Evolutionary conservation across 1,140 invertebrate genomes (phyloP).

Genomic region (Xylocopa sonorina): DNA sequence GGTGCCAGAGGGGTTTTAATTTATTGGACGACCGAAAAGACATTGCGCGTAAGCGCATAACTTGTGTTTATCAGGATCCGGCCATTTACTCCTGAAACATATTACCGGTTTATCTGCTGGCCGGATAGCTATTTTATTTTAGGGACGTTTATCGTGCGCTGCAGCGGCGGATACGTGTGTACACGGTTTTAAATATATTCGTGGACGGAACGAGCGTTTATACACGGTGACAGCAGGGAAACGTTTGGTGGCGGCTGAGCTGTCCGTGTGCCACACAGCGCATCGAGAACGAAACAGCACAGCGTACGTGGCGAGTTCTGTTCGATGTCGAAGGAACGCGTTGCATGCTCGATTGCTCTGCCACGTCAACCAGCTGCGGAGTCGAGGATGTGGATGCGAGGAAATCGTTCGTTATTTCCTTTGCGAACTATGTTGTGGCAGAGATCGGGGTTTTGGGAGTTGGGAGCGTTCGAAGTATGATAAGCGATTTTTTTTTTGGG

Average conservation of each 20-base stretch:
- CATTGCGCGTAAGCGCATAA: constrained; percentile 71
- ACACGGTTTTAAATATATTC: constrained; percentile 51
- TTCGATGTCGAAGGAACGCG: not conserved
- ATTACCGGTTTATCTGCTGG: constrained; percentile 69
- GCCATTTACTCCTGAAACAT: constrained; percentile 68
- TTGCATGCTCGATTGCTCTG: not conserved
- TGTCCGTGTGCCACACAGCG: constrained; percentile 17
- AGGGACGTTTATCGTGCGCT: constrained; percentile 55
- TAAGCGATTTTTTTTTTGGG: too few species aligned
- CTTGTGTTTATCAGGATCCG: constrained; percentile 70
- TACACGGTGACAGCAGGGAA: constrained; percentile 10
- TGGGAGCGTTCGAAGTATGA: too few species aligned
- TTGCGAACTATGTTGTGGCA: not conserved
- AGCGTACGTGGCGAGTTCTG: not conserved
- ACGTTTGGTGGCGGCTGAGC: constrained; percentile 6
- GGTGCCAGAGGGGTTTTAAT: constrained; percentile 61
- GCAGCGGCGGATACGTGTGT: constrained; percentile 4
- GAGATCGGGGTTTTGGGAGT: too few species aligned
- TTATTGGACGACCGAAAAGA: constrained; percentile 70
- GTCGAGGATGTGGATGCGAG: too few species aligned
- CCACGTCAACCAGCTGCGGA: not conserved
- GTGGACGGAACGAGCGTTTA: constrained; percentile 25
- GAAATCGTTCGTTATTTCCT: not conserved
- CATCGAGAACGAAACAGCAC: not conserved
- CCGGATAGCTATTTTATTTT: constrained; percentile 68